Evolutionary conservation across 30 jellyfish, hydroid and myxozoan species (phyloP).

Genomic region (Phacellophora camtschatica): DNA sequence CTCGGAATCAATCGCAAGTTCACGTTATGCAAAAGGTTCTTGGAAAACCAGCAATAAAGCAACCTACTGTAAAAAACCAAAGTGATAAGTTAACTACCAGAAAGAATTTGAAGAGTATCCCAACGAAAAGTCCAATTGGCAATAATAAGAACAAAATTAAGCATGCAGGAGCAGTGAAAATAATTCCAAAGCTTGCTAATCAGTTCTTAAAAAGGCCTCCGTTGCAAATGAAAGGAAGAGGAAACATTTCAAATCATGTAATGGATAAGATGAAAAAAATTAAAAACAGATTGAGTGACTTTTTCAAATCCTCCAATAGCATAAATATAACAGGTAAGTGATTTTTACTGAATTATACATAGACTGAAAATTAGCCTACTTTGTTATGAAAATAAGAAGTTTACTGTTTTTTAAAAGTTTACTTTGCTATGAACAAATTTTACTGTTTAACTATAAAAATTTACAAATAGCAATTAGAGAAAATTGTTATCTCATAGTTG

Average conservation of each 20-base stretch:
- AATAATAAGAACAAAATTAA: background rate
- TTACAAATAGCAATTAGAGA: no score
- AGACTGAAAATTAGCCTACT: no score
- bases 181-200: background rate
- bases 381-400: no score
- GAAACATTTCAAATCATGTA: background rate
- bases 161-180: background rate
- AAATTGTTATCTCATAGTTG: no score
- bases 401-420: no score
- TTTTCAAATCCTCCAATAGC: conserved; percentile 33
- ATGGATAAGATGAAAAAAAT: background rate
- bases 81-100: background rate
- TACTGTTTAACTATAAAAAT: no score
- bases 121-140: background rate
- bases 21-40: conserved; percentile 4
- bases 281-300: conserved; percentile 19
- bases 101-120: background rate
- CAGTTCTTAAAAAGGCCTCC: background rate
- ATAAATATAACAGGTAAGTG: no score
- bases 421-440: no score
- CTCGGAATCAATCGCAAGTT: conserved; percentile 3
- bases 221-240: no score
- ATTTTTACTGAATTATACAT: no score
- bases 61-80: background rate
- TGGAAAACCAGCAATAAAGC: background rate